Base-by-base conservation (phyloP, 2,888 invertebrate genomes). In the Dendrolimus houi region DNA sequence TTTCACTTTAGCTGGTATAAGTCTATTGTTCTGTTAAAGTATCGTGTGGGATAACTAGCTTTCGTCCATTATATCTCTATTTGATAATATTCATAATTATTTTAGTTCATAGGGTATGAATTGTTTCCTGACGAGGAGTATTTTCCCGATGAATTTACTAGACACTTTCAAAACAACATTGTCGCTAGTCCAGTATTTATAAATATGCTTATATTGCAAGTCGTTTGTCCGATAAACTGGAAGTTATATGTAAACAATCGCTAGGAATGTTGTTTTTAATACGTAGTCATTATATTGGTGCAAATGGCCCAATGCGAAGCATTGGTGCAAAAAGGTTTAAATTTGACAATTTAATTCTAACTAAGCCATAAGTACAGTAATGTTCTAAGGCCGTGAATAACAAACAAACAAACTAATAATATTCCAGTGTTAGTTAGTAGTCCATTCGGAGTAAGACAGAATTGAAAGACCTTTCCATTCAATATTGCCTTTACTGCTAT, bases 1-100 rank as follows among this genome's bases (percentile, higher is more conserved):
- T 62, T 68, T 70, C 71, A 63, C 64, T 70, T 60, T 71, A 68
- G 68, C 69, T 70, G 64, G 12, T 10, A 47, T 9, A 47, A 47
- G 47, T 12, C 12, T 12, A 47, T 47, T 47, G 47, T 47, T 47
- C 12, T 10, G 7, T 12, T 9, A 47, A 9, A 8, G 47, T 47
- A 47, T 47, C 47, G 8, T 47, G 47, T 47, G 47, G 47, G 47
- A 47, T 47, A 10, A 10, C 47, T 47, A 47, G 47, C 47, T 47
- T 47, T 47, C 47, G 9, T 47, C 9, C 9, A 47, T 47, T 12
- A 47, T 12, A 47, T 47, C 9, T 47, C 9, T 12, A 47, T 47
- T 47, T 47, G 47, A 47, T 47, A 47, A 10, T 47, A 47, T 12
- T 47, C 2, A 47, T 47, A 10, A 47, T 47, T 47, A 47, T 47